Base-by-base conservation (phyloP, 2,113 vertebrate genomes). In the Tupaia tana region DNA sequence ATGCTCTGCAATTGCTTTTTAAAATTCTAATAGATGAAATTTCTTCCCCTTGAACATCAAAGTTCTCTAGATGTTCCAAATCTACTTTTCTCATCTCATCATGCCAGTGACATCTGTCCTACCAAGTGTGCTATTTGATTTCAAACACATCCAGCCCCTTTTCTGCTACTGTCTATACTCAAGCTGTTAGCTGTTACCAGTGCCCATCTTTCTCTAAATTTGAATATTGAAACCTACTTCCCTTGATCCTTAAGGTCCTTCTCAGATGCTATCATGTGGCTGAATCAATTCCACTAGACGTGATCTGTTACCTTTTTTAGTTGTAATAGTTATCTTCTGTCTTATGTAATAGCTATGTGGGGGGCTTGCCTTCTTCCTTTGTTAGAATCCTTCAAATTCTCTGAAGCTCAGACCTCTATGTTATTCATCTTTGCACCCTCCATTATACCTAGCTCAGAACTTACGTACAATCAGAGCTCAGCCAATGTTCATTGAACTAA, bases 161-260 rank as follows among this genome's bases (percentile, higher is more conserved):
- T 75, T 24, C 75, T 66, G 29, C n/a, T 59, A 56, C 43, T 77
- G 31, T 87, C 34, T 82, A 61, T 66, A 2, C 9, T 77, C 63
- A 80, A 22, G 20, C 56, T 67, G 3, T 29, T 67, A 9, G 31
- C 52, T 58, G 0, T 59, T 52, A 91, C 27, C 63, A 69, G 64
- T 69, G 7, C 3, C 69, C 54, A 22, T 69, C 25, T 52, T 34
- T 59, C 70, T 78, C 22, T 67, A 5, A 25, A 77, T 94, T 58
- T 87, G 75, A 31, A 13, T 34, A 6, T n/a, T 77, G 29, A 86
- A 84, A 90, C 77, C 78, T 61, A 77, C 91, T 75, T 74, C 92
- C 19, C 25, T 12, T 19, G 14, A 52, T 54, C 58, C 74, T 90
- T 61, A 67, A 58, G 9, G 25, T n/a, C 13, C 27, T 85, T 95